A percentile compares a stretch with the other conserved stretches of the same genome.
phyloP scores from a whole-genome alignment of 2,113 vertebrate species.

The Empidonax alnorum region DNA sequence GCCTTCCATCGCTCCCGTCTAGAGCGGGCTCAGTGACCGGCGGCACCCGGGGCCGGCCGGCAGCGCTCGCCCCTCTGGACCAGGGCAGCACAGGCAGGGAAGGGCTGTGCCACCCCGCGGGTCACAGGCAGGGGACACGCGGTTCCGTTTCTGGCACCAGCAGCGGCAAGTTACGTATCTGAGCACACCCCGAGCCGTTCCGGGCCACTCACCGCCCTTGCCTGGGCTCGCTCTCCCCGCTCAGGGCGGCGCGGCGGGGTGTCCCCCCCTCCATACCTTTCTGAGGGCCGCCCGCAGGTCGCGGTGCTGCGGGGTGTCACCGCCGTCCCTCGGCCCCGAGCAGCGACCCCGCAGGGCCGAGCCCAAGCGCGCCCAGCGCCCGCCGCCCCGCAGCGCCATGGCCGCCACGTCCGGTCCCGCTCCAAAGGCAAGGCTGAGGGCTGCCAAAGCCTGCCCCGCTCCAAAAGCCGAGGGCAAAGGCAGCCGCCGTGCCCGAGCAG shows the following conservation, averaged over 20 bases:
- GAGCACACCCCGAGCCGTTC: neutral
- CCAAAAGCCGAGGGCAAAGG: neutral
- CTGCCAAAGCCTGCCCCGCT: neutral
- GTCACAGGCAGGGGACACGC: accelerated
- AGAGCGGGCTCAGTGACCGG: accelerated
- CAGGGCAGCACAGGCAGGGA: neutral
- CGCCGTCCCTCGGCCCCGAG: neutral
- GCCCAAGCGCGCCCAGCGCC: conserved; percentile 37
- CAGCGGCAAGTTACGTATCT: neutral
- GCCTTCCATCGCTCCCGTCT: accelerated
- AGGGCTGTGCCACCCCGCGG: accelerated
- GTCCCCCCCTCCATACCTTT: conserved; percentile 70
- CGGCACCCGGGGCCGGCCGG: neutral
- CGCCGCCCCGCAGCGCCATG: conserved; percentile 65
- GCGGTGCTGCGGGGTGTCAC: conserved; percentile 69
- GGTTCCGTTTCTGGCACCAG: neutral
- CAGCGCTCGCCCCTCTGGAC: neutral
- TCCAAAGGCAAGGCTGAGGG: neutral
- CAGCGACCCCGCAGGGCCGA: neutral
- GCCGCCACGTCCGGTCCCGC: neutral
- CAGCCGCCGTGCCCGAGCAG: too few relatives aligned
- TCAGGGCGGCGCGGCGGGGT: too few relatives aligned
- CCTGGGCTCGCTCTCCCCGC: neutral
- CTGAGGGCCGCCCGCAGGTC: conserved; percentile 72
- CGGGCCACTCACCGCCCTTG: neutral